Evolutionary conservation across 2,888 invertebrate species (phyloP), one percentile per base, ranked within the genome.

Genomic region (Apocheima hispidaria): DNA sequence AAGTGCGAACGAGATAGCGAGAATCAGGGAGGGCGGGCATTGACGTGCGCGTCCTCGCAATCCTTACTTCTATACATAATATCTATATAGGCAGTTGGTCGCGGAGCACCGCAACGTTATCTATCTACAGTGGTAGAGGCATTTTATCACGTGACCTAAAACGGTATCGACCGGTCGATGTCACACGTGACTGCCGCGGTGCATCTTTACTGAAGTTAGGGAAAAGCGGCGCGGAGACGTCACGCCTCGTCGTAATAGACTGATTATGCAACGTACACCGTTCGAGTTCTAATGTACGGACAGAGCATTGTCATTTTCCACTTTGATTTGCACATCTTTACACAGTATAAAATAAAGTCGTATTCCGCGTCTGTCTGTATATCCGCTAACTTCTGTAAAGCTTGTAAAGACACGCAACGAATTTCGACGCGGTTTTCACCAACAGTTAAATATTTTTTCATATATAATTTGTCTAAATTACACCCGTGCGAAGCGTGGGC

Each of bases 101-200:
- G 41, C 41, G n/a, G 54, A 53, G 48, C 52, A 50, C 16, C 58
- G 48, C 54, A 65, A 54, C 62, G 62, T 62, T 69, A 67, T 67
- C 63, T 51, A 63, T 52, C 21, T 55, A 60, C 56, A 49, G 21
- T 43, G 26, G 23, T 23, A 36, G 14, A 59, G 50, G 46, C 46
- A 60, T 38, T 65, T 64, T 56, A 66, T 63, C 66, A 58, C 51
- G 54, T 65, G 70, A 68, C 70, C 65, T 70, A 66, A 66, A 70
- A 66, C 35, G 30, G 49, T 64, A 68, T 70, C 70, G 70, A 66
- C 63, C 68, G 61, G 36, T 33, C 57, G 63, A 54, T 60, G 65
- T 38, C 61, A 62, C 60, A 48, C 61, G 65, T 59, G 41, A 63
- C 46, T 46, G 53, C 51, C 41, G 58, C 60, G 57, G 54, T 68